Percentiles rank a stretch among this genome's conserved stretches.
phyloP scores from a whole-genome alignment of 2,113 vertebrate genomes.

The Verasper variegatus region DNA sequence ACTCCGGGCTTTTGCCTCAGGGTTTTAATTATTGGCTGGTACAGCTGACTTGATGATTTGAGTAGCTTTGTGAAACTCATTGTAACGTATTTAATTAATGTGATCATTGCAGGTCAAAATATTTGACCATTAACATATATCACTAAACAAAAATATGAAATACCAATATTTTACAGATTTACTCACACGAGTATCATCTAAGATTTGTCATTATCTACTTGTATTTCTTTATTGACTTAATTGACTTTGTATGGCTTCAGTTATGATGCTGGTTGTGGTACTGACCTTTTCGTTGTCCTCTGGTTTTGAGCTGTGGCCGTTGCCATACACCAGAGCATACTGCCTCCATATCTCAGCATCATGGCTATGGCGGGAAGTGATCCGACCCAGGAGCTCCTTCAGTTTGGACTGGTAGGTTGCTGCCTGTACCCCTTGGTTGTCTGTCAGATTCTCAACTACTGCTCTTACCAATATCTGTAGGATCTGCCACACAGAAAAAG shows the following conservation, averaged over 20 bases:
- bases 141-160: not conserved
- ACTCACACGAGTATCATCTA: no score
- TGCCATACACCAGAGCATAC: conserved; percentile 88
- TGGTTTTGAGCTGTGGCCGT: conserved; percentile 80
- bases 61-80: no score
- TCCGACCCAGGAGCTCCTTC: conserved; percentile 90
- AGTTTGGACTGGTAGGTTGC: conserved; percentile 81
- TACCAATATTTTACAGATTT: no score
- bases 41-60: no score
- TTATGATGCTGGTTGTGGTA: not conserved
- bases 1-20: not conserved
- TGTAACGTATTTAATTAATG: no score
- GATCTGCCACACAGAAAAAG: conserved; percentile 79
- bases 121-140: not conserved
- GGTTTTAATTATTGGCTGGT: no score
- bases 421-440: conserved; percentile 81
- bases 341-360: conserved; percentile 90
- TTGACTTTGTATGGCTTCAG: not conserved
- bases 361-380: conserved; percentile 88
- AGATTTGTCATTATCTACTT: not conserved
- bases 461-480: conserved; percentile 89
- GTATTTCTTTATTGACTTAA: not conserved
- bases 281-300: conserved; percentile 92
- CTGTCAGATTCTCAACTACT: conserved; percentile 82
- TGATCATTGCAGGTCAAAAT: not conserved